Conservation (phyloP, 2,888 invertebrate species). For the Microplitis deprimator region DNA sequence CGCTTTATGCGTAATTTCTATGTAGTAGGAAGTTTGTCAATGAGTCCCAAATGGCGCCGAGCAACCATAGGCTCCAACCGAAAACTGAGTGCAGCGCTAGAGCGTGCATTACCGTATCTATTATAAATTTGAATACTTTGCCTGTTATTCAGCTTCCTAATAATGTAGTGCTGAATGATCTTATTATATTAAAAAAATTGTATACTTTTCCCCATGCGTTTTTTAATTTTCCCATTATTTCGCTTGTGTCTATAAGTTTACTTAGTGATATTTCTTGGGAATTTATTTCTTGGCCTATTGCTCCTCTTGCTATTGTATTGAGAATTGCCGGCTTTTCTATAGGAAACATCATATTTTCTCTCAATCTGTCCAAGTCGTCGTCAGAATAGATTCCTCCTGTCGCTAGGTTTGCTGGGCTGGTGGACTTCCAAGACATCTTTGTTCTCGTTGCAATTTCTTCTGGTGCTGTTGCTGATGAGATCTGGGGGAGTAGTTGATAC, state of each 20-base stretch:
- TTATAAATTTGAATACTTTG: no score
- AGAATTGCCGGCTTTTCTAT: constrained; percentile 36
- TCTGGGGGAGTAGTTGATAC: background rate
- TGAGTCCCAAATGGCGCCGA: no score
- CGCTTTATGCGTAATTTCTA: no score
- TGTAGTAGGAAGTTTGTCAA: no score
- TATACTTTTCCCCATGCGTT: no score
- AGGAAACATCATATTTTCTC: constrained; percentile 38
- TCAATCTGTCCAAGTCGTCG: background rate
- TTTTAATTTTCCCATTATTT: no score
- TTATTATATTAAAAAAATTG: no score
- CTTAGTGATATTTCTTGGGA: background rate
- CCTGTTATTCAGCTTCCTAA: no score
- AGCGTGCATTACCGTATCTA: no score
- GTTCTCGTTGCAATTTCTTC: background rate
- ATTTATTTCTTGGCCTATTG: background rate
- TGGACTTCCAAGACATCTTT: background rate
- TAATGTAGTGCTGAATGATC: no score
- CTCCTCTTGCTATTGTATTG: constrained; percentile 23
- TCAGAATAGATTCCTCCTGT: background rate
- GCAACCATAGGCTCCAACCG: no score
- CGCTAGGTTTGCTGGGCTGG: background rate
- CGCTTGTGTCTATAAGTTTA: background rate
- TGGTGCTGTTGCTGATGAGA: background rate
- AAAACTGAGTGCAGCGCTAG: no score